Conservation (phyloP, 2,888 invertebrate species). For the Nomada fabriciana region DNA sequence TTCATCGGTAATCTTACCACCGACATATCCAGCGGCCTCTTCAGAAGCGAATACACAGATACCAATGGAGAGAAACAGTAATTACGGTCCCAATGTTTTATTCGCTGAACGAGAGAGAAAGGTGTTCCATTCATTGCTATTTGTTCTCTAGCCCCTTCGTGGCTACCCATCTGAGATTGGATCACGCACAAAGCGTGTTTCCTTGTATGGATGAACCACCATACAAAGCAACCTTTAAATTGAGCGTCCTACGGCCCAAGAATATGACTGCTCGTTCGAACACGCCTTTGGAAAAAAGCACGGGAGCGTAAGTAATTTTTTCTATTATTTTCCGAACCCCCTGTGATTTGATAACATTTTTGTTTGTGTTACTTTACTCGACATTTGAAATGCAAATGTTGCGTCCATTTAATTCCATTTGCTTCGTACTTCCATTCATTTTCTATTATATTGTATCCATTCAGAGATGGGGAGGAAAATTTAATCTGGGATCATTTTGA, state of each 20-base stretch:
- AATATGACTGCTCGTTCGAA: conserved; percentile 87
- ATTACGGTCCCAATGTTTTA: conserved; percentile 36
- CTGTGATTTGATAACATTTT: too few species aligned
- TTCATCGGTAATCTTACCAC: conserved; percentile 89
- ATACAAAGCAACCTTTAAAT: conserved; percentile 89
- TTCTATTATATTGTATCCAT: too few species aligned
- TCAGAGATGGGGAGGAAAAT: conserved; percentile 84
- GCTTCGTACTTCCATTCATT: too few species aligned
- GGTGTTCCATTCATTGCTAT: background rate
- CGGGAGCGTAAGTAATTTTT: conserved; percentile 86
- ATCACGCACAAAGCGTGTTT: conserved; percentile 91
- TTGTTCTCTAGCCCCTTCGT: conserved; percentile 86
- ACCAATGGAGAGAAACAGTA: conserved; percentile 85
- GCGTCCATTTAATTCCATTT: too few species aligned
- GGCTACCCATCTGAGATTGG: conserved; percentile 89
- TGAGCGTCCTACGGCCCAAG: conserved; percentile 87
- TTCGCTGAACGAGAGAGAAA: background rate
- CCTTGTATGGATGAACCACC: conserved; percentile 93
- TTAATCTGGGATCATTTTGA: conserved; percentile 89
- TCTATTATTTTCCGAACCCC: background rate
- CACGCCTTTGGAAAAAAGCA: conserved; percentile 86
- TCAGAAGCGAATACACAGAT: conserved; percentile 88
- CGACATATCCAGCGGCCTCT: conserved; percentile 89
- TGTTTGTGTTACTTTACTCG: too few species aligned
- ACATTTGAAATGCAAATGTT: too few species aligned